Evolutionary conservation across 2,113 vertebrate genomes (phyloP).

Genomic region (Nanorana parkeri): DNA sequence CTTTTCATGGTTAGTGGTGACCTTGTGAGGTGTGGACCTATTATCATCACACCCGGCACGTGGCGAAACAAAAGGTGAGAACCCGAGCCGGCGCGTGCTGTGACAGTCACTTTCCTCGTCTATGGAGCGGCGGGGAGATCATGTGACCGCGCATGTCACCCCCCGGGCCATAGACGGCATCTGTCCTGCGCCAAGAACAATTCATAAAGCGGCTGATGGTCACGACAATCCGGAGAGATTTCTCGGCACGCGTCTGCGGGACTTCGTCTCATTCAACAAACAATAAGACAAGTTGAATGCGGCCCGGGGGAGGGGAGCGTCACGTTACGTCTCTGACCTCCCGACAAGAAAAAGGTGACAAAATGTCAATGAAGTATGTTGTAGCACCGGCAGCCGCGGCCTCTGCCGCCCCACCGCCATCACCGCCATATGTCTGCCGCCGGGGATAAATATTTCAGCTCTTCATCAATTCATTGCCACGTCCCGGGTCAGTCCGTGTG

Average conservation of each 20-base stretch:
- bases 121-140: not conserved
- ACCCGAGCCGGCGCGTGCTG: constrained; percentile 10
- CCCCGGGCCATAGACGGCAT: constrained; percentile 13
- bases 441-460: constrained; percentile 30
- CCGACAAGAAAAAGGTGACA: constrained; percentile 27
- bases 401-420: not conserved
- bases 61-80: constrained; percentile 13
- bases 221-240: constrained; percentile 2
- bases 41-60: constrained; percentile 13
- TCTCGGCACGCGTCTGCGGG: constrained; percentile 26
- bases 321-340: constrained; percentile 26
- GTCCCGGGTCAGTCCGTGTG: not conserved
- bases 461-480: not conserved
- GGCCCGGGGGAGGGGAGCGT: not conserved
- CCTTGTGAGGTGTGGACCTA: not conserved
- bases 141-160: too few species aligned
- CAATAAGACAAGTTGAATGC: not conserved
- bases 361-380: not conserved
- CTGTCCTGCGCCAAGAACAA: not conserved
- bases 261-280: not conserved
- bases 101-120: not conserved
- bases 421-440: not conserved
- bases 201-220: not conserved
- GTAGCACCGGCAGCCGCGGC: not conserved
- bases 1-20: not conserved